Evolutionary conservation across 64 coral and sea anemone genomes (phyloP).

Genomic region (Platygyra sinensis): DNA sequence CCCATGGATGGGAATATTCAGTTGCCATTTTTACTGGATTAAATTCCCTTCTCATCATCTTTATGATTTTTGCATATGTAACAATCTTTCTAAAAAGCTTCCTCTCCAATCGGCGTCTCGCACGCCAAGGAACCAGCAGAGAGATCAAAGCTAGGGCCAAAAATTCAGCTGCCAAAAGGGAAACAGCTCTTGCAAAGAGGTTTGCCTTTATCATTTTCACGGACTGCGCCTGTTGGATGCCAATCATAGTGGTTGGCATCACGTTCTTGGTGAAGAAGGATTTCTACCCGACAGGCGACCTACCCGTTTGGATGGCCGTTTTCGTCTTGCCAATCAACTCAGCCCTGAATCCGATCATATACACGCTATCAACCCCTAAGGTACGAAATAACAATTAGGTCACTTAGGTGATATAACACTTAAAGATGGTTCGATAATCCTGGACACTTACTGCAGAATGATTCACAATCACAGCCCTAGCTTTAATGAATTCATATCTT

Average conservation of each 20-base stretch:
- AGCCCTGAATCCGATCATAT: slow-evolving; percentile 8
- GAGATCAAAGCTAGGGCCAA: neutral
- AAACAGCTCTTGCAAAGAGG: neutral
- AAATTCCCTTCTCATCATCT: neutral
- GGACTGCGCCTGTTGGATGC: neutral
- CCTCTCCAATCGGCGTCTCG: neutral
- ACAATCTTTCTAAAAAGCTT: neutral
- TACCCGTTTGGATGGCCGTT: slow-evolving; percentile 9
- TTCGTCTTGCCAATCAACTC: slow-evolving; percentile 23
- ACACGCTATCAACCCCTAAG: slow-evolving; percentile 2
- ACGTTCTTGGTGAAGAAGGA: neutral
- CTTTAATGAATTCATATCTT: too few species aligned
- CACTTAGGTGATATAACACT: neutral
- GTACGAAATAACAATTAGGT: neutral
- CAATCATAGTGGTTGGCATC: neutral
- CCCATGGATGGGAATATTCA: neutral
- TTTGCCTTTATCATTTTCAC: neutral
- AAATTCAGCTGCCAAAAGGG: neutral
- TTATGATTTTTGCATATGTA: neutral
- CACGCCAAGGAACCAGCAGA: neutral
- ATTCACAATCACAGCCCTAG: too few species aligned
- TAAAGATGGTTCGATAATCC: neutral
- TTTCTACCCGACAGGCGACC: neutral
- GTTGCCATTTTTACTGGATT: neutral
- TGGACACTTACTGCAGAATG: neutral